A percentile compares a stretch with the other conserved stretches of the same genome.
phyloP scores from a whole-genome alignment of 2,797 vertebrate species.

The Pseudochirops cupreus region DNA sequence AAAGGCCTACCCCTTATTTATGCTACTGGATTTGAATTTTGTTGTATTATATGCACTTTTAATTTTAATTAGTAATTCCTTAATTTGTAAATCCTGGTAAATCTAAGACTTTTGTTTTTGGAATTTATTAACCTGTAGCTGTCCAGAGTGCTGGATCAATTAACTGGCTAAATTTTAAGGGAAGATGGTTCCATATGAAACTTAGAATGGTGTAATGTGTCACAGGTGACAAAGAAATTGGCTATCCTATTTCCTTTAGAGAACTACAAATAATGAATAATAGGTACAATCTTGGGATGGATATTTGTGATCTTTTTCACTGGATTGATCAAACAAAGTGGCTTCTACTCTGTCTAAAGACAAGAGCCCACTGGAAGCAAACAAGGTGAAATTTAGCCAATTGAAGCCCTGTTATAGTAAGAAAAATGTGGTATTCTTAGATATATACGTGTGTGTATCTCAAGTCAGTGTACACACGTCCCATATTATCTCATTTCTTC shows the following conservation, averaged over 20 bases:
- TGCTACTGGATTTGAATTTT: background rate
- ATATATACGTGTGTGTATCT: background rate
- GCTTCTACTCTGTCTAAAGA: background rate
- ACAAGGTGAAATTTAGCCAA: conserved; percentile 39
- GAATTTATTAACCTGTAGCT: background rate
- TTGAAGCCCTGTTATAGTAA: background rate
- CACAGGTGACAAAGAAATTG: background rate
- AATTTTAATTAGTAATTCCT: background rate
- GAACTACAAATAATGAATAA: background rate
- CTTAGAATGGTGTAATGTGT: background rate
- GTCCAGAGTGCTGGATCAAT: background rate
- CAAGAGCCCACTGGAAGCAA: background rate
- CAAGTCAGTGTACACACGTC: background rate
- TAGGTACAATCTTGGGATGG: background rate
- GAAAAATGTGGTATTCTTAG: background rate
- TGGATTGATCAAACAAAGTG: background rate
- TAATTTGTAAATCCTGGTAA: background rate
- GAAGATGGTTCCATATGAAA: background rate
- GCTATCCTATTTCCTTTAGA: background rate
- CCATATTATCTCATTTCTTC: background rate
- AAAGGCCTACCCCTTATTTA: background rate
- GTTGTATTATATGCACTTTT: background rate
- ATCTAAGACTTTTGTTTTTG: background rate
- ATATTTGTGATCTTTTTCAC: background rate
- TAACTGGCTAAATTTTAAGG: background rate